Evolutionary conservation across 2,888 invertebrate genomes (phyloP), one percentile per base, ranked within the genome.

Genomic region (Drosophila nr. perissopoda): DNA sequence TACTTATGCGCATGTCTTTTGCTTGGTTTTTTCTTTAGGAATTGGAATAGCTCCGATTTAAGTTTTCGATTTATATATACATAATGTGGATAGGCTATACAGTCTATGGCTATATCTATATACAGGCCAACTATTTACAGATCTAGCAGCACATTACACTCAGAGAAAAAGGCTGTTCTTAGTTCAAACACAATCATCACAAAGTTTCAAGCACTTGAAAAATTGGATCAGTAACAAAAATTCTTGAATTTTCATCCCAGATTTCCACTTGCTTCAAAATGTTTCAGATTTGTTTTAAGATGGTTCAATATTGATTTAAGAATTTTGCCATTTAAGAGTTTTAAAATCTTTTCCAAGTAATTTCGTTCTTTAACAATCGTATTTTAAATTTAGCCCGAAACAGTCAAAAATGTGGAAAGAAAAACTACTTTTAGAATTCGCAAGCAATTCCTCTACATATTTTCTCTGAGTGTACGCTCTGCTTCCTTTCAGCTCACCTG

Each of bases 401-500:
- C 2, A n/a, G 4, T n/a, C 10, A 0, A n/a, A n/a, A 4, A 40
- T n/a, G 1, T 4, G 4, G 10, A 3, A 3, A 21, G 21, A 21
- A 21, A 3, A 21, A 21, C 6, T 7, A 21, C 3, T 45, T 45
- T 21, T 21, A 3, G 13, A 45, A 13, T 21, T 21, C 1, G 21
- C 21, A 21, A 21, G 21, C 21, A 21, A 21, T 45, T 18, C 4
- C 16, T 16, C 16, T 25, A 36, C 21, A 16, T n/a, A 2, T 8
- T 54, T 54, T 54, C 54, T 54, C 36, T 29, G 56, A 56, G 56
- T 56, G 56, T 29, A 56, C 0, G 27, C 27, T 29, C 7, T 4
- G 29, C 54, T 34, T 45, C 27, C 11, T 36, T 79, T 92, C 92
- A 93, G 88, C 92, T 93, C 49, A 91, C 92, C 82, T 93, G 96